A percentile compares a stretch with the other conserved stretches of the same genome.
phyloP scores from a whole-genome alignment of 92 coral and sea anemone species.

The Pocillopora grandis region DNA sequence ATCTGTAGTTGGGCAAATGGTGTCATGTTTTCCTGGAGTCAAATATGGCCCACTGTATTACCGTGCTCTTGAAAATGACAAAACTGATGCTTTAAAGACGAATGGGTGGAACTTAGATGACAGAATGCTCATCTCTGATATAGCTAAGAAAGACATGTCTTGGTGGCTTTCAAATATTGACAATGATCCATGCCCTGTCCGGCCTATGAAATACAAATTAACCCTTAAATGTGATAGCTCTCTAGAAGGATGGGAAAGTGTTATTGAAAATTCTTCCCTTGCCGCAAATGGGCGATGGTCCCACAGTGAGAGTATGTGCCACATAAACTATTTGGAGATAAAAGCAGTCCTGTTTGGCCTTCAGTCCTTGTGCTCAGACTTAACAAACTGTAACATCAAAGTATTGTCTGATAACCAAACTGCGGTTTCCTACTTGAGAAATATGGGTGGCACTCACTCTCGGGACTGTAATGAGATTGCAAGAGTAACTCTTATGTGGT shows the following conservation, averaged over 20 bases:
- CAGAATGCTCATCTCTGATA: conserved; percentile 15
- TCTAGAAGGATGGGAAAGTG: conserved; percentile 50
- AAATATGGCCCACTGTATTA: conserved; percentile 49
- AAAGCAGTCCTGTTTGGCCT: conserved; percentile 48
- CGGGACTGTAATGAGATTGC: conserved; percentile 31
- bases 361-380: conserved; percentile 33
- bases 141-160: too few species aligned
- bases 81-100: conserved; percentile 33
- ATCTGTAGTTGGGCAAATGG: conserved; percentile 54
- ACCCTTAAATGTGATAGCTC: too few species aligned
- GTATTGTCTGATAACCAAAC: too few species aligned
- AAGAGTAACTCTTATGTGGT: conserved; percentile 42
- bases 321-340: conserved; percentile 46
- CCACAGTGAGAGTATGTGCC: conserved; percentile 13
- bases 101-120: conserved; percentile 40
- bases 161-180: too few species aligned
- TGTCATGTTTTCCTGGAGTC: conserved; percentile 50
- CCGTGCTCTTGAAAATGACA: conserved; percentile 46
- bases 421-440: too few species aligned
- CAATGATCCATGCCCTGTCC: too few species aligned
- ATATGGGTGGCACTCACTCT: too few species aligned
- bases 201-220: too few species aligned
- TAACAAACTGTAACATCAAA: too few species aligned
- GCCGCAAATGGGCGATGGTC: conserved; percentile 45
- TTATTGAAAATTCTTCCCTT: too few species aligned